phyloP scores from a whole-genome alignment of 2,888 invertebrate genomes.

The Portevinia maculata region DNA sequence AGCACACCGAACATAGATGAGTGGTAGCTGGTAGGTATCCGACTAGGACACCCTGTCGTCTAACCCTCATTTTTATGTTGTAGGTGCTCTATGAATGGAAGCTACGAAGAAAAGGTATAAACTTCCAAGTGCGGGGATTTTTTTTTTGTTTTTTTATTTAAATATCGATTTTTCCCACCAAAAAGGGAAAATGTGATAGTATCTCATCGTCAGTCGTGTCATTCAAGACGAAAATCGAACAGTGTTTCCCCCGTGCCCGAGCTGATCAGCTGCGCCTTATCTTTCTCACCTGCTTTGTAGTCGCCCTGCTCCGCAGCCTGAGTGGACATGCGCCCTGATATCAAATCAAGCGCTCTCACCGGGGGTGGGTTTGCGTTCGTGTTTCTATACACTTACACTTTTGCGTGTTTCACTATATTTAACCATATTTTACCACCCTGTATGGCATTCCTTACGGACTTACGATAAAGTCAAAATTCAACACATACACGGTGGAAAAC shows the following conservation, averaged over 20 bases:
- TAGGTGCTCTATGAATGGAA: slow-evolving; percentile 46
- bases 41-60: slow-evolving; percentile 45
- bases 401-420: slow-evolving; percentile 17
- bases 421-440: slow-evolving; percentile 42
- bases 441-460: slow-evolving; percentile 47
- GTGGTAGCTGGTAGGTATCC: not conserved
- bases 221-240: slow-evolving; percentile 60
- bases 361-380: slow-evolving; percentile 23
- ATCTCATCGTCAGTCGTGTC: slow-evolving; percentile 17
- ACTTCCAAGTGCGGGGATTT: slow-evolving; percentile 34
- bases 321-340: slow-evolving; percentile 57
- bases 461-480: slow-evolving; percentile 62
- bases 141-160: slow-evolving; percentile 19
- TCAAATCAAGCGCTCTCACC: slow-evolving; percentile 15
- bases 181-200: slow-evolving; percentile 30
- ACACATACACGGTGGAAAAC: slow-evolving; percentile 46
- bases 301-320: slow-evolving; percentile 62
- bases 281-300: slow-evolving; percentile 65
- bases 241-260: slow-evolving; percentile 35
- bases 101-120: slow-evolving; percentile 36
- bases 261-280: slow-evolving; percentile 71
- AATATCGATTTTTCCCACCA: slow-evolving; percentile 67
- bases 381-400: slow-evolving; percentile 30
- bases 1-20: slow-evolving; percentile 20
- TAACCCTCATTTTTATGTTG: slow-evolving; percentile 1